Conservation (phyloP, 2,888 invertebrate genomes). For the Leucoma salicis region DNA sequence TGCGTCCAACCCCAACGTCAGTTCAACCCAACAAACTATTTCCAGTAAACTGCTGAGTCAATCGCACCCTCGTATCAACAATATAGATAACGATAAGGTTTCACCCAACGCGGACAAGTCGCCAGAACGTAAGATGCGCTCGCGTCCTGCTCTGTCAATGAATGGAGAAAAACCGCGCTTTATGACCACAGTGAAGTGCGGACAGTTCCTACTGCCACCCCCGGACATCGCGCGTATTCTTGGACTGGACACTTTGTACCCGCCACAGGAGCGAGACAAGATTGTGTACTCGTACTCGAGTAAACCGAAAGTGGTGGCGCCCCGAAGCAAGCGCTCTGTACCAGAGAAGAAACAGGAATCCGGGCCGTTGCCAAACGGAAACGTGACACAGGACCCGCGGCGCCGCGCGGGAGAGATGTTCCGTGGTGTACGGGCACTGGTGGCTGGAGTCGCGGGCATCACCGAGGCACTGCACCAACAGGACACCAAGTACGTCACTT, state of each 20-base stretch:
- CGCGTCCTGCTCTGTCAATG: slow-evolving; percentile 34
- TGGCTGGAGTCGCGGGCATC: slow-evolving; percentile 58
- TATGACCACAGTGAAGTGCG: slow-evolving; percentile 90
- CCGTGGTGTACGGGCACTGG: slow-evolving; percentile 48
- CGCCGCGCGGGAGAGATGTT: slow-evolving; percentile 48
- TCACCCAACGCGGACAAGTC: slow-evolving; percentile 46
- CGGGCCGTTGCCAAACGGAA: slow-evolving; percentile 20
- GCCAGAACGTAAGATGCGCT: slow-evolving; percentile 40
- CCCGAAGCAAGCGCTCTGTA: slow-evolving; percentile 40
- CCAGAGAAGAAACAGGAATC: slow-evolving; percentile 32
- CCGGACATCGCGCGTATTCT: slow-evolving; percentile 86
- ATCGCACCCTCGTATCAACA: slow-evolving; percentile 58
- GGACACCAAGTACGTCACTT: slow-evolving; percentile 3
- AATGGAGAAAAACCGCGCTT: slow-evolving; percentile 83
- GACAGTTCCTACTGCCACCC: slow-evolving; percentile 90
- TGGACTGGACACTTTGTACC: slow-evolving; percentile 76
- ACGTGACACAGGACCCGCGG: slow-evolving; percentile 15
- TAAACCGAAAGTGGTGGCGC: slow-evolving; percentile 79
- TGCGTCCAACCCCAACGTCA: slow-evolving; percentile 84
- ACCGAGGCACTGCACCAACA: slow-evolving; percentile 24
- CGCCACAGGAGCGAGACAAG: slow-evolving; percentile 49
- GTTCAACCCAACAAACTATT: slow-evolving; percentile 25
- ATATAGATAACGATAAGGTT: slow-evolving; percentile 35
- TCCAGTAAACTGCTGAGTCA: slow-evolving; percentile 40
- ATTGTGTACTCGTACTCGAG: slow-evolving; percentile 86